phyloP scores from a whole-genome alignment of 2,888 invertebrate genomes.

The Plebejus argus region DNA sequence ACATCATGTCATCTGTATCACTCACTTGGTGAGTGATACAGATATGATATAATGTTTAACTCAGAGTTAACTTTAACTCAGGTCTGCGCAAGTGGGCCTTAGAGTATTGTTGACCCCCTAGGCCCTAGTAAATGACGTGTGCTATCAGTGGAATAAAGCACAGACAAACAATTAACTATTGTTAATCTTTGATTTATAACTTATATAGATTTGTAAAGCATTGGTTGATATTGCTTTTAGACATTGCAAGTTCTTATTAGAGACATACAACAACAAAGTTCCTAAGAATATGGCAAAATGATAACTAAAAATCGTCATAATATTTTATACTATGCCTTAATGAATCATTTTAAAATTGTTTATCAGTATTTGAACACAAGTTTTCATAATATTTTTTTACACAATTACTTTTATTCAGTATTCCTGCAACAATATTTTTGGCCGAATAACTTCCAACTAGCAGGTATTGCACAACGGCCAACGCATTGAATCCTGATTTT shows the following conservation, averaged over 20 bases:
- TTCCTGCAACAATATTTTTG: background rate
- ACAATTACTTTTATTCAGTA: background rate
- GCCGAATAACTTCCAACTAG: background rate
- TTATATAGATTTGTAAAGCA: background rate
- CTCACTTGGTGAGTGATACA: no score
- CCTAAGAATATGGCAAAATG: background rate
- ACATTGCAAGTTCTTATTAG: background rate
- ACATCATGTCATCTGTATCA: no score
- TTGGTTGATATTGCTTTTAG: background rate
- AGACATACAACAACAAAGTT: background rate
- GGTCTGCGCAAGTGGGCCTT: no score
- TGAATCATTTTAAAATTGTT: background rate
- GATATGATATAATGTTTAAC: no score
- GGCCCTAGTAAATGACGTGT: background rate
- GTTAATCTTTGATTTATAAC: background rate
- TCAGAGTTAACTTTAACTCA: no score
- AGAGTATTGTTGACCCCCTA: no score
- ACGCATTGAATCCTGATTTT: background rate
- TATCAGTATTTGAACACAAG: background rate
- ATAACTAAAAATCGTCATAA: background rate
- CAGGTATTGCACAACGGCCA: background rate
- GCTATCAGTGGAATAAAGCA: background rate
- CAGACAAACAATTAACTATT: background rate
- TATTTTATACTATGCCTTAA: background rate
- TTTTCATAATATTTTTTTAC: background rate